Conservation (phyloP, 2,888 invertebrate genomes). For the Drosophila helvetica region DNA sequence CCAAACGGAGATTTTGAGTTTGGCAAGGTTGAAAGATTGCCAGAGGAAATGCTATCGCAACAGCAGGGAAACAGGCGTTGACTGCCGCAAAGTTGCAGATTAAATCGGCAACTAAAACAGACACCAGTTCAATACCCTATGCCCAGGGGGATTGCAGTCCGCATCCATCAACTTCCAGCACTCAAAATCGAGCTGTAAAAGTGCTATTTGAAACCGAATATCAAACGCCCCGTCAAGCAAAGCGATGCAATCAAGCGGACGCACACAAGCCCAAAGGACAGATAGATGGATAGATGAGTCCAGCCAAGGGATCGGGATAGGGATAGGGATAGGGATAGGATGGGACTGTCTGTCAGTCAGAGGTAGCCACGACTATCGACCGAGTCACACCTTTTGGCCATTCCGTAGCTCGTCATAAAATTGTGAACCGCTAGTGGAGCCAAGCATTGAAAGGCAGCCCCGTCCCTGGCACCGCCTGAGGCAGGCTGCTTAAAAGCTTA, state of each 20-base stretch:
- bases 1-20: slow-evolving; percentile 8
- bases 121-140: not conserved
- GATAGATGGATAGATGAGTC: slow-evolving; percentile 1
- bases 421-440: slow-evolving; percentile 35
- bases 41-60: not conserved
- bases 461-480: slow-evolving; percentile 8
- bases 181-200: slow-evolving; percentile 64
- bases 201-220: slow-evolving; percentile 57
- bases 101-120: slow-evolving; percentile 9
- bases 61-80: not conserved
- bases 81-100: slow-evolving; percentile 24
- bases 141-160: not conserved
- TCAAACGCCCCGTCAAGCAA: slow-evolving; percentile 23
- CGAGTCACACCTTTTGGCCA: slow-evolving; percentile 27
- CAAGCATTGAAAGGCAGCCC: no score
- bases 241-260: slow-evolving; percentile 50
- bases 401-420: slow-evolving; percentile 43
- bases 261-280: slow-evolving; percentile 48
- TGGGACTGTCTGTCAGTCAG: not conserved
- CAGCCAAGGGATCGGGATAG: not conserved
- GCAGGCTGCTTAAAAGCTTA: slow-evolving; percentile 57
- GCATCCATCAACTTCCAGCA: slow-evolving; percentile 37
- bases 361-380: slow-evolving; percentile 20
- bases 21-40: slow-evolving; percentile 7
- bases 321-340: not conserved